These are phyloP conservation scores for Poeciliopsis turrubarensis DNA, from an alignment of 2,113 vertebrate species.

Conservation along the genomic window DNA sequence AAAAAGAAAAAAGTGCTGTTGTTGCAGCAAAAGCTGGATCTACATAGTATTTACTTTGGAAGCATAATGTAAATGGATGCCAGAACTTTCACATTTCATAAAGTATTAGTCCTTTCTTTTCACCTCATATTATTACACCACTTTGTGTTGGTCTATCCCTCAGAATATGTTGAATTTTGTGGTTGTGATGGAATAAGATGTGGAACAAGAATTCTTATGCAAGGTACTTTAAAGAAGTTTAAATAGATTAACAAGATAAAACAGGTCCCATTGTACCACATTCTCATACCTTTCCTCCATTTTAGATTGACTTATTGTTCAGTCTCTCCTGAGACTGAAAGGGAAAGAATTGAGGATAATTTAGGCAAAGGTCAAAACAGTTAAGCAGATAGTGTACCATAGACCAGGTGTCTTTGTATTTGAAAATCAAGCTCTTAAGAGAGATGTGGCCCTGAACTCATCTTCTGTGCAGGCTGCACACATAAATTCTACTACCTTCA, in stretches of 20 bases:
- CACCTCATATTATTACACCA: not conserved
- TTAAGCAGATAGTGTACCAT: conserved; percentile 21
- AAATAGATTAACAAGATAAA: not conserved
- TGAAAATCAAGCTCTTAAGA: conserved; percentile 42
- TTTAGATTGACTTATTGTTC: conserved; percentile 1
- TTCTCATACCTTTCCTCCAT: conserved; percentile 11
- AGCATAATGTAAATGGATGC: not conserved
- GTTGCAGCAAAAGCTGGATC: not conserved
- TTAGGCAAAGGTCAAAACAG: conserved; percentile 23
- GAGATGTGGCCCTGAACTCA: conserved; percentile 48
- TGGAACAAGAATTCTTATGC: not conserved
- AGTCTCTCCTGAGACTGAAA: conserved; percentile 13
- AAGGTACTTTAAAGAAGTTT: not conserved
- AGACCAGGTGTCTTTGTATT: conserved; percentile 36
- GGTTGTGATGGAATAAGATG: no score
- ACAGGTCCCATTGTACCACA: not conserved
- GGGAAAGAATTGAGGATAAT: conserved; percentile 7
- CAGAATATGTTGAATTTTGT: not conserved
- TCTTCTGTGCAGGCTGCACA: conserved; percentile 27
- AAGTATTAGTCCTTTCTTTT: not conserved
- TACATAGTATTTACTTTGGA: not conserved
- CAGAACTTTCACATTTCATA: not conserved
- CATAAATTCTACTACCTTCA: conserved; percentile 11
- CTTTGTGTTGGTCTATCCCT: not conserved
- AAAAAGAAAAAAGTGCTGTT: no score